phyloP scores from a whole-genome alignment of 2,888 invertebrate genomes.

The Alsophila aescularia region DNA sequence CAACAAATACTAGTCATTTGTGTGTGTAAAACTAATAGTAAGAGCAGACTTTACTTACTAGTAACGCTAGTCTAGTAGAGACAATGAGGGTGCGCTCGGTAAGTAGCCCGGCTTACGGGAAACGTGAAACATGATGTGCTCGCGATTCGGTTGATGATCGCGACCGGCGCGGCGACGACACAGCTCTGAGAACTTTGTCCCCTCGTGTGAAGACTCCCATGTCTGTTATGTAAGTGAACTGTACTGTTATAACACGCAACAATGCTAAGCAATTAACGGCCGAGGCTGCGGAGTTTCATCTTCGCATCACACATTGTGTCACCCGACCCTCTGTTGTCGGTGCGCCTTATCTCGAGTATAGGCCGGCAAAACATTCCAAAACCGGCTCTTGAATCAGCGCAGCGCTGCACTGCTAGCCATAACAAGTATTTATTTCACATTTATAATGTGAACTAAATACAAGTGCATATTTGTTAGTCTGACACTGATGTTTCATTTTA shows the following conservation, averaged over 20 bases:
- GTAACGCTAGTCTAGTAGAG: constrained; percentile 1
- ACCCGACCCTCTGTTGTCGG: constrained; percentile 30
- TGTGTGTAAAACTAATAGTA: too few species aligned
- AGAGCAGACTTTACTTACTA: too few species aligned
- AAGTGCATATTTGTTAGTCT: too few species aligned
- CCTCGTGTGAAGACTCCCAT: constrained; percentile 70
- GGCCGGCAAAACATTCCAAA: constrained; percentile 60
- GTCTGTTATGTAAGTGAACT: constrained; percentile 69
- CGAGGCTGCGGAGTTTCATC: constrained; percentile 46
- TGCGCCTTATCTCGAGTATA: constrained; percentile 52
- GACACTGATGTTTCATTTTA: too few species aligned
- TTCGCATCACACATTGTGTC: constrained; percentile 38
- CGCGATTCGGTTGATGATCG: constrained; percentile 60
- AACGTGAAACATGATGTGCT: constrained; percentile 52
- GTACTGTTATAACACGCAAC: constrained; percentile 77
- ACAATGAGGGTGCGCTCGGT: constrained; percentile 51
- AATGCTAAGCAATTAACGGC: constrained; percentile 48
- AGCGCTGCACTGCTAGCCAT: constrained; percentile 54
- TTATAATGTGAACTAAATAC: background rate
- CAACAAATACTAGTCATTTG: too few species aligned
- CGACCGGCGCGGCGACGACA: constrained; percentile 36
- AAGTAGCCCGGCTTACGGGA: constrained; percentile 59
- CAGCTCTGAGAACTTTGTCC: constrained; percentile 66
- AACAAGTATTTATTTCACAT: constrained; percentile 53
- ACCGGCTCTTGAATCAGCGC: constrained; percentile 62